These are phyloP conservation scores for Holocentrus rufus DNA, from an alignment of 2,797 vertebrate species.

Conservation along the genomic window DNA sequence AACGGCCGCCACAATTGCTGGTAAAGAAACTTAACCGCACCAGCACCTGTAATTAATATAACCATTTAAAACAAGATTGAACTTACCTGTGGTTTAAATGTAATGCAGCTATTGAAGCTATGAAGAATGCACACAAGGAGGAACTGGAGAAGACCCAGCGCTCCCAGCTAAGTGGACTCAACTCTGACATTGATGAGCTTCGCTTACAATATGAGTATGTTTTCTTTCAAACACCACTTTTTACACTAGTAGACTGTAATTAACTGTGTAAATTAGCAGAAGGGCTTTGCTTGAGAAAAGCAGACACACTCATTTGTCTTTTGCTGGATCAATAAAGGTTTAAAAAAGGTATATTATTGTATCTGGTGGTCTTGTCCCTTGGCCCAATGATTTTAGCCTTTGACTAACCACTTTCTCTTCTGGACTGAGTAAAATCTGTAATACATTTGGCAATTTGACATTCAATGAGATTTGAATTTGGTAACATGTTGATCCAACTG, in stretches of 20 bases:
- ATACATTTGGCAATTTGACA: too few relatives aligned
- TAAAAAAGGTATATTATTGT: too few relatives aligned
- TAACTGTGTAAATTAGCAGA: background rate
- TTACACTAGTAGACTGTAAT: too few relatives aligned
- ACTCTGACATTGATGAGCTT: constrained; percentile 92
- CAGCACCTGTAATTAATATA: too few relatives aligned
- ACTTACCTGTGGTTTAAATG: background rate
- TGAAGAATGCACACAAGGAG: constrained; percentile 98
- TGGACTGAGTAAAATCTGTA: too few relatives aligned
- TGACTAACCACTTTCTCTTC: too few relatives aligned
- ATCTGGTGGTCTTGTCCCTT: too few relatives aligned
- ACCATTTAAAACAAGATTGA: background rate
- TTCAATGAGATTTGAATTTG: background rate
- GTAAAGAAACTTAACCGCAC: constrained; percentile 69
- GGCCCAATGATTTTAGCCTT: too few relatives aligned
- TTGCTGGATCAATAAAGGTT: too few relatives aligned
- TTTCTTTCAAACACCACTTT: constrained; percentile 3
- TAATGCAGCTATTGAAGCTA: constrained; percentile 93
- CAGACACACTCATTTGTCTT: too few relatives aligned
- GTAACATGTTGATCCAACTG: constrained; percentile 2
- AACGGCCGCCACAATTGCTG: constrained; percentile 96
- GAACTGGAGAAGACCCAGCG: constrained; percentile 95
- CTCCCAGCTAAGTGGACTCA: constrained; percentile 92
- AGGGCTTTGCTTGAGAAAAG: too few relatives aligned
- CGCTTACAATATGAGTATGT: constrained; percentile 92